Base-by-base conservation (phyloP, 2,113 vertebrate species). In the Mionectes macconnelli region DNA sequence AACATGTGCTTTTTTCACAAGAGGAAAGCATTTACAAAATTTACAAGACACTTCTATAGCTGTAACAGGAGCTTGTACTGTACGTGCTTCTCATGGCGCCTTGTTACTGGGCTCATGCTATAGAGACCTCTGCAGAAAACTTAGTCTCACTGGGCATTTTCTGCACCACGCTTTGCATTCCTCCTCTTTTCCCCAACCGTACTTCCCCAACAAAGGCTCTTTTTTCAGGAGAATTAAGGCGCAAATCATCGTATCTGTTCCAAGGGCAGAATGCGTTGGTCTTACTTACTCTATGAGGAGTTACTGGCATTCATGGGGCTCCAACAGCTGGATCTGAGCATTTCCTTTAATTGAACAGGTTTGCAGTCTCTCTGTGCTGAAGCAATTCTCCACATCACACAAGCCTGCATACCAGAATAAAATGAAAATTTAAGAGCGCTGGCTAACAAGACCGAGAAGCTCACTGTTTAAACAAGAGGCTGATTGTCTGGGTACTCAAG, bases 321-420 rank as follows among this genome's bases (percentile, higher is more conserved):
- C 94, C 92, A 96, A 97, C 98, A 98, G 98, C 97, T 98, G 98
- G 95, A 92, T 89, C 96, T 87, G 94, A 95, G 95, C 97, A 95
- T 95, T 97, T 97, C 96, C 96, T 96, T 97, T 96, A 96, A 97
- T 96, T 96, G 97, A 97, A 97, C 96, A 97, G 96, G 95, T 96
- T 97, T 97, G 85, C 95, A 94, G 84, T 74, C 90, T 92, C 82
- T 89, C 89, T 95, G 75, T 40, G 49, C 84, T 91, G 92, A 93
- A 96, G 91, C 94, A 96, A 94, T 97, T 96, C 96, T 96, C 94
- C 95, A 94, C 96, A 96, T 97, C 93, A 95, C 97, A 97, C 87
- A 92, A 89, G 93, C 79, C 87, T 93, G 89, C 94, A 97, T 97
- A 92, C 97, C 89, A 90, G 83, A 81, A 88, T 75, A 89, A 94